phyloP scores from a whole-genome alignment of 2,113 vertebrate species.

The Odontophorus gujanensis region DNA sequence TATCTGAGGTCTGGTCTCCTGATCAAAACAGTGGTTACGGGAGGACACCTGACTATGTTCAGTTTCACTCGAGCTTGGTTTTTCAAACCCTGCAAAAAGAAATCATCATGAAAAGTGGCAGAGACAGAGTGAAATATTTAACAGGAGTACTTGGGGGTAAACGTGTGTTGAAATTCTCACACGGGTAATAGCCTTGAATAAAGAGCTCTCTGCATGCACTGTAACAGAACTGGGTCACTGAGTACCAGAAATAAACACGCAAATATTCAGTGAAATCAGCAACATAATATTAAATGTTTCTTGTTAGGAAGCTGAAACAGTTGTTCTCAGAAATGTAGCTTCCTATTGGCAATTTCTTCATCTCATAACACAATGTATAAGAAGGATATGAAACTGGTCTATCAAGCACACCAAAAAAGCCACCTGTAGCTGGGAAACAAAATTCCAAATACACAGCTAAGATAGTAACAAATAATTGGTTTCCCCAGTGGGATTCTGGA shows the following conservation, averaged over 20 bases:
- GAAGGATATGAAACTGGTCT: neutral
- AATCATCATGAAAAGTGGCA: neutral
- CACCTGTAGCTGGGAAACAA: neutral
- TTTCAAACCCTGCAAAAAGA: constrained; percentile 88
- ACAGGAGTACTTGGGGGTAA: rapidly evolving
- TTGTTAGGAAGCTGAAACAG: neutral
- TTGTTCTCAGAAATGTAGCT: neutral
- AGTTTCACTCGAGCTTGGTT: constrained; percentile 92
- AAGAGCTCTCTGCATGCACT: neutral
- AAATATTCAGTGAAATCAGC: neutral
- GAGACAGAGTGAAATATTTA: neutral
- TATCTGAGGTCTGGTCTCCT: constrained; percentile 94
- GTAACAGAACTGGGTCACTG: neutral
- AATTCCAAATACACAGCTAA: neutral
- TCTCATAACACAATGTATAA: neutral
- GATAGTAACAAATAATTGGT: neutral
- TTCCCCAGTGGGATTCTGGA: neutral
- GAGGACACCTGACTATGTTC: constrained; percentile 95
- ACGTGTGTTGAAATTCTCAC: neutral
- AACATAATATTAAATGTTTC: neutral
- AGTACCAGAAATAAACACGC: neutral
- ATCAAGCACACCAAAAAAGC: neutral
- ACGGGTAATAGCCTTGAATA: neutral
- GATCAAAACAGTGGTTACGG: constrained; percentile 96
- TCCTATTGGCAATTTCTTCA: neutral